phyloP scores from a whole-genome alignment of 2,797 vertebrate species.

The Phylloscopus collybita region DNA sequence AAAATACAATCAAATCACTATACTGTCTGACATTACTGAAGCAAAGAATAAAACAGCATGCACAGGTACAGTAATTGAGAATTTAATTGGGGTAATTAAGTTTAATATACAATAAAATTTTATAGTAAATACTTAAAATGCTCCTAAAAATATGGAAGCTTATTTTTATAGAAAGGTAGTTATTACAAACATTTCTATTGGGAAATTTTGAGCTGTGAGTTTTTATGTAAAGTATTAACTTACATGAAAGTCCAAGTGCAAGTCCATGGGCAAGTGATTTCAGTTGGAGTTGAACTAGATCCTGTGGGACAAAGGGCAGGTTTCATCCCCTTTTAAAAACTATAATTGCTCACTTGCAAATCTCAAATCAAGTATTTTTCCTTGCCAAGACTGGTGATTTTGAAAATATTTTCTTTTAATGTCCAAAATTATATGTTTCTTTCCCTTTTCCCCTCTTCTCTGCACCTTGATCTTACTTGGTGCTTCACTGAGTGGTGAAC shows the following conservation, averaged over 20 bases:
- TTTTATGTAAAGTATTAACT: neutral
- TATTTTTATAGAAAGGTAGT: constrained; percentile 19
- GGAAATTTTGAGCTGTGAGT: neutral
- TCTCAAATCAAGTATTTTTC: neutral
- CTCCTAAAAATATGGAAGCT: constrained; percentile 15
- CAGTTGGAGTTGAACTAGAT: neutral
- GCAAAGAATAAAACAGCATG: neutral
- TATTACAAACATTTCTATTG: neutral
- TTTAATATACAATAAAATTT: constrained; percentile 45
- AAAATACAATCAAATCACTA: neutral
- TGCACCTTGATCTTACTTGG: neutral
- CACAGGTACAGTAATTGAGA: neutral
- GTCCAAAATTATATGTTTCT: neutral
- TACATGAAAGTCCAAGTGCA: neutral
- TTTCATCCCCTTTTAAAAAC: neutral
- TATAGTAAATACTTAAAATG: constrained; percentile 36
- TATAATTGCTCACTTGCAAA: neutral
- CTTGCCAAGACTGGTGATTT: neutral
- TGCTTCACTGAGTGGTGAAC: neutral
- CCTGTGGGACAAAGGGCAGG: neutral
- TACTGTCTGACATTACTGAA: neutral
- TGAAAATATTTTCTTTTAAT: neutral
- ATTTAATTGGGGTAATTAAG: constrained; percentile 39
- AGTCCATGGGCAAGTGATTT: neutral
- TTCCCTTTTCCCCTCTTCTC: neutral